These are phyloP conservation scores for Periparus ater DNA, from an alignment of 2,797 vertebrate genomes.

Conservation along the genomic window DNA sequence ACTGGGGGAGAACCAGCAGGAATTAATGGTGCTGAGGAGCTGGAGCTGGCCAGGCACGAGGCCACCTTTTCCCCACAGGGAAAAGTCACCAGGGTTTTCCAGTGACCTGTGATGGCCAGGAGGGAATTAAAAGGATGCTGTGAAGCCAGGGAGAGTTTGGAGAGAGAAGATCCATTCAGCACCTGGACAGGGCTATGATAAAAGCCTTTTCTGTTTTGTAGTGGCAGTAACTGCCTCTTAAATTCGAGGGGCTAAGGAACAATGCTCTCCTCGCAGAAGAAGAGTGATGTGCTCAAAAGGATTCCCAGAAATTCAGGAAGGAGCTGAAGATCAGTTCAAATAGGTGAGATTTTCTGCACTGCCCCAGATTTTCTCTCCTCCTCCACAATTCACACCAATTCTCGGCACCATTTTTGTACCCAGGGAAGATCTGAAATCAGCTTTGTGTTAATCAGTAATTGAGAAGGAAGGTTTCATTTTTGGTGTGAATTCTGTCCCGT, in stretches of 20 bases:
- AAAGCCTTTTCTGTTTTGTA: neutral
- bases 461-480: neutral
- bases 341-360: neutral
- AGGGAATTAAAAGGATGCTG: neutral
- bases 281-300: neutral
- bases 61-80: neutral
- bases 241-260: neutral
- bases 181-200: neutral
- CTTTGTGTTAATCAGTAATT: neutral
- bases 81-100: neutral
- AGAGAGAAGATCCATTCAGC: neutral
- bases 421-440: neutral
- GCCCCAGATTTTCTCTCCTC: neutral
- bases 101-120: neutral
- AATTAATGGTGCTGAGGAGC: neutral
- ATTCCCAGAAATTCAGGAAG: neutral
- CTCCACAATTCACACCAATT: neutral
- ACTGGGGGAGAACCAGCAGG: neutral
- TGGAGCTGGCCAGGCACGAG: neutral
- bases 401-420: neutral
- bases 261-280: neutral
- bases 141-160: neutral
- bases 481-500: neutral
- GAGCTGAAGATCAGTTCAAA: neutral
- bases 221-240: neutral